Conservation (phyloP, 2,888 invertebrate genomes). For the Bellardia pandia region DNA sequence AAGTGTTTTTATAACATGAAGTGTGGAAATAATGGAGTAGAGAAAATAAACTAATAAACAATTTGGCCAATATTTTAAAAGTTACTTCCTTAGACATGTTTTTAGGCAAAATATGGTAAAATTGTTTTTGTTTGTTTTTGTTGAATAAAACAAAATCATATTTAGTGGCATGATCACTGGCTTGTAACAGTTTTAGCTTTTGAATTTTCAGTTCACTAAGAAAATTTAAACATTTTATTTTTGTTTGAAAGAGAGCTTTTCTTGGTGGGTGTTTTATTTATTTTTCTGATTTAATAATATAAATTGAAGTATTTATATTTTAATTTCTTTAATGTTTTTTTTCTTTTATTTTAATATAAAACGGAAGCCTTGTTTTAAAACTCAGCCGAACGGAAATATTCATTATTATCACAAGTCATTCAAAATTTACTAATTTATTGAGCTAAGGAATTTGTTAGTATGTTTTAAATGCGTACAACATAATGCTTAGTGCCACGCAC, state of each 20-base stretch:
- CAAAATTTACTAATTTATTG: not conserved
- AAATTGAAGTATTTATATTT: conserved; percentile 21
- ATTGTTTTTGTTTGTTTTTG: not conserved
- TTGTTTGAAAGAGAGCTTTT: not conserved
- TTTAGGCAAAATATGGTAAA: conserved; percentile 44
- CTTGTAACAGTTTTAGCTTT: conserved; percentile 64
- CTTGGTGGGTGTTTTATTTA: conserved; percentile 56
- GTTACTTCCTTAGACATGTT: conserved; percentile 69
- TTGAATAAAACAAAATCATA: conserved; percentile 2
- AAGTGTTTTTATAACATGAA: conserved; percentile 71
- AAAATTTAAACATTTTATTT: conserved; percentile 2
- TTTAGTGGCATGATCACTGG: conserved; percentile 57
- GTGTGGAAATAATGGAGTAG: not conserved
- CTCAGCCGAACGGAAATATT: conserved; percentile 74
- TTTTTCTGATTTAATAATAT: conserved; percentile 16
- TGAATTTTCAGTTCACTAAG: not conserved
- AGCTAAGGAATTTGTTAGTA: not conserved
- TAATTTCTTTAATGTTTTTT: conserved; percentile 44
- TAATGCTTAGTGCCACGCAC: not conserved
- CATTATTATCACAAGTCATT: conserved; percentile 45
- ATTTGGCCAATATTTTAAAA: conserved; percentile 69
- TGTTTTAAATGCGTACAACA: conserved; percentile 23
- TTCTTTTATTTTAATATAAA: conserved; percentile 22
- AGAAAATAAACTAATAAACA: conserved; percentile 32
- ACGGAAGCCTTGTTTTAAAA: conserved; percentile 73